Evolutionary conservation across 2,113 vertebrate species (phyloP).

Genomic region (Dicentrarchus labrax): DNA sequence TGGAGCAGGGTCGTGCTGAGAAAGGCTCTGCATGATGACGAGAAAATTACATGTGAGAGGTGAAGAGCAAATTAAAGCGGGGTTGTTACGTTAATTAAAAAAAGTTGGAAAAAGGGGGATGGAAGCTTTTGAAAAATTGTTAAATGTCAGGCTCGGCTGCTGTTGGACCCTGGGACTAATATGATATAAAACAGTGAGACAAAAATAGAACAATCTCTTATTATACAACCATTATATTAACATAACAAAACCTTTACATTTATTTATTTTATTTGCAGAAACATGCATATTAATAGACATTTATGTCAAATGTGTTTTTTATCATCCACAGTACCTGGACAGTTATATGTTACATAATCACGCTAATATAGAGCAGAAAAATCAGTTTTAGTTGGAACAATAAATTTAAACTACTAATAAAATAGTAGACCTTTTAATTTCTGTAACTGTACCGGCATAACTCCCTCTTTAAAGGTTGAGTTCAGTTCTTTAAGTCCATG

Average conservation of each 20-base stretch:
- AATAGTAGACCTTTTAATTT: no score
- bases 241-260: background rate
- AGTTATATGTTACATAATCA: background rate
- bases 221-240: background rate
- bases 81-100: slow-evolving; percentile 54
- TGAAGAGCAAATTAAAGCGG: slow-evolving; percentile 45
- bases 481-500: background rate
- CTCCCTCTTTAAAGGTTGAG: no score
- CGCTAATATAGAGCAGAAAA: background rate
- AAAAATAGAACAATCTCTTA: background rate
- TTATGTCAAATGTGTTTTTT: background rate
- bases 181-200: background rate
- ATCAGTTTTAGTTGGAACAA: no score
- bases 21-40: slow-evolving; percentile 13
- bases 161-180: background rate
- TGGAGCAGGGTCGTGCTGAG: slow-evolving; percentile 43
- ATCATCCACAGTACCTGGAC: background rate
- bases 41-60: slow-evolving; percentile 40
- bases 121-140: background rate
- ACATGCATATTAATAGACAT: background rate
- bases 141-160: slow-evolving; percentile 18
- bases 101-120: slow-evolving; percentile 14
- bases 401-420: no score
- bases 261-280: background rate
- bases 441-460: no score